Percentiles rank a stretch among this genome's conserved stretches.
These are phyloP conservation scores for Thyatira batis DNA, from an alignment of 2,888 invertebrate species.

Conservation along the genomic window DNA sequence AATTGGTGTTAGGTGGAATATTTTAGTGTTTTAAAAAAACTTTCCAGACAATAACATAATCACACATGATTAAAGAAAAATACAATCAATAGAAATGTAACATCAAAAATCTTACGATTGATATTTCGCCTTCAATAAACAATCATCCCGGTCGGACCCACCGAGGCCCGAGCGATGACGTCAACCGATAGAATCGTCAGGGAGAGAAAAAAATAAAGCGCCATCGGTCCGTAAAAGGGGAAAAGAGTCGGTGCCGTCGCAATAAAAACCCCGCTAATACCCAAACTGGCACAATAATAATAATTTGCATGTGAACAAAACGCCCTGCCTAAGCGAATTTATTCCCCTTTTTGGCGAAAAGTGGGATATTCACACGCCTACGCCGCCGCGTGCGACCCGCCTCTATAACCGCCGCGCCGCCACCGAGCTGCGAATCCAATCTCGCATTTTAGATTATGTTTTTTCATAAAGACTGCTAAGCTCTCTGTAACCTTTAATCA, in stretches of 20 bases:
- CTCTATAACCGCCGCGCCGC: conserved; percentile 38
- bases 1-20: conserved; percentile 12
- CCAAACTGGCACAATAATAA: conserved; percentile 62
- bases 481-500: too few relatives aligned
- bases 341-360: conserved; percentile 42
- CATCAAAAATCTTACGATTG: neutral
- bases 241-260: conserved; percentile 33
- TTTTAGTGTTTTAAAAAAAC: conserved; percentile 11
- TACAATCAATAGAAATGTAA: conserved; percentile 9
- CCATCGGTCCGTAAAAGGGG: conserved; percentile 33
- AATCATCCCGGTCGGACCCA: neutral
- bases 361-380: conserved; percentile 46
- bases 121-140: neutral
- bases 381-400: conserved; percentile 30
- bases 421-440: conserved; percentile 31
- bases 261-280: conserved; percentile 61
- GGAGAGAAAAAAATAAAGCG: conserved; percentile 32
- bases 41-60: too few relatives aligned
- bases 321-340: conserved; percentile 50
- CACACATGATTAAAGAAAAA: too few relatives aligned
- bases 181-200: conserved; percentile 23
- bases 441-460: neutral
- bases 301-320: conserved; percentile 67
- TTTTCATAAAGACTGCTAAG: too few relatives aligned
- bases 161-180: conserved; percentile 27